Evolutionary conservation across 1,140 invertebrate genomes (phyloP), one percentile per base, ranked within the genome.

Genomic region (Lethocerus indicus): DNA sequence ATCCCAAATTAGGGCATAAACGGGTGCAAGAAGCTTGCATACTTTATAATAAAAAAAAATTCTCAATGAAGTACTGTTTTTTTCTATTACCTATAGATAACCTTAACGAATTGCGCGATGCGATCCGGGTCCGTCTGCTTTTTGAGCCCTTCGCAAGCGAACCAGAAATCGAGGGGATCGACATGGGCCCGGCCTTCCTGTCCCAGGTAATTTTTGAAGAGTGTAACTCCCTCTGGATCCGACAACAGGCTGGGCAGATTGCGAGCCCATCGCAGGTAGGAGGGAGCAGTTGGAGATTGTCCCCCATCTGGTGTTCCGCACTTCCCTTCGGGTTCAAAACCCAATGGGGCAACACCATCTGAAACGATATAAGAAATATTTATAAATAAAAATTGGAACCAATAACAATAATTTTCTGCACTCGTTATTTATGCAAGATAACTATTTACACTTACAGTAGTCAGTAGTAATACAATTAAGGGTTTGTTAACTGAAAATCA

Each of bases 71-170:
- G 24, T 18, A 3, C 20, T 41, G 24, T 21, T 41, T 41, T 4
- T 6, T 5, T n/a, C 13, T 4, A 39, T 65, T 50, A 80, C 78
- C 77, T 84, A 68, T 88, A 80, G 59, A 90, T 90, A 53, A 79
- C 76, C 66, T 79, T 79, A 57, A 87, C 79, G 58, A 88, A 71
- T 63, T 81, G 78, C 52, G 76, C 73, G 52, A 86, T 76, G 60
- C 73, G 77, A 58, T 75, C 71, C 3, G 73, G 74, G 63, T 84
- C 78, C 51, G 71, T 69, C 60, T 86, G 78, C 60, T 82, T 79
- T 59, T 87, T 86, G 49, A 91, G 73, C 16, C 89, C 89, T 62
- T 88, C 80, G 65, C 87, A 90, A 39, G 87, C 88, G 67, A 90
- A 91, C 75, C 86, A 89, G 67, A 92, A 92, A 61, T 87, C 79